These are phyloP conservation scores for Ophioninae sp. DNA, from an alignment of 2,888 invertebrate species.

Conservation along the genomic window DNA sequence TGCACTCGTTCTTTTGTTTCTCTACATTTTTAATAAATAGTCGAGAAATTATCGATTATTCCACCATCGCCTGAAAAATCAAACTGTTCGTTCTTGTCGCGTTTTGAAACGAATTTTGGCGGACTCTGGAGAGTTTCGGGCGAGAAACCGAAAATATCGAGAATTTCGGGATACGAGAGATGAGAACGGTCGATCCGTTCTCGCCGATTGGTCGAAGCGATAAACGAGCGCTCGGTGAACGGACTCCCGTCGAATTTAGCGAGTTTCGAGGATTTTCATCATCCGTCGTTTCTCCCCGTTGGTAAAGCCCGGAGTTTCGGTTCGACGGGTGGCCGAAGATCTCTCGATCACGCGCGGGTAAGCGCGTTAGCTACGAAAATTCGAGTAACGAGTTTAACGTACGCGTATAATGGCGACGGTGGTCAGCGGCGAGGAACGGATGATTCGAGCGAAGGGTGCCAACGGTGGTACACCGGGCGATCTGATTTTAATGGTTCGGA, in stretches of 20 bases:
- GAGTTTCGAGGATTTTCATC: conserved; percentile 53
- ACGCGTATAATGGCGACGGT: conserved; percentile 66
- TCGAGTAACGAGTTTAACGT: conserved; percentile 76
- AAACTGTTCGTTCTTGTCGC: no score
- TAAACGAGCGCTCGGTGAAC: not conserved
- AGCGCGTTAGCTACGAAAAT: conserved; percentile 74
- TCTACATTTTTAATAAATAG: no score
- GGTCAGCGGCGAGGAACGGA: conserved; percentile 51
- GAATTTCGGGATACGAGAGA: no score
- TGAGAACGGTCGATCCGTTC: not conserved
- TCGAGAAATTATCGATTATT: no score
- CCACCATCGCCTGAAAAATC: no score
- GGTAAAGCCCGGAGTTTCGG: conserved; percentile 12
- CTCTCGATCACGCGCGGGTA: conserved; percentile 68
- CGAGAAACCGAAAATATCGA: no score
- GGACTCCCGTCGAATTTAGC: conserved; percentile 3
- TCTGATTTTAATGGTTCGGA: conserved; percentile 77
- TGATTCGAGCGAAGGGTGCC: conserved; percentile 69
- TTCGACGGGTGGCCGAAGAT: conserved; percentile 28
- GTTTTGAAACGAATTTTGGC: no score
- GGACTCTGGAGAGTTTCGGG: no score
- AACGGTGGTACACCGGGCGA: conserved; percentile 36
- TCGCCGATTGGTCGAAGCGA: not conserved
- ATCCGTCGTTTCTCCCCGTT: conserved; percentile 37
- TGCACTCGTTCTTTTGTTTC: no score